Evolutionary conservation across 2,888 invertebrate species (phyloP).

Genomic region (Melieria omissa): DNA sequence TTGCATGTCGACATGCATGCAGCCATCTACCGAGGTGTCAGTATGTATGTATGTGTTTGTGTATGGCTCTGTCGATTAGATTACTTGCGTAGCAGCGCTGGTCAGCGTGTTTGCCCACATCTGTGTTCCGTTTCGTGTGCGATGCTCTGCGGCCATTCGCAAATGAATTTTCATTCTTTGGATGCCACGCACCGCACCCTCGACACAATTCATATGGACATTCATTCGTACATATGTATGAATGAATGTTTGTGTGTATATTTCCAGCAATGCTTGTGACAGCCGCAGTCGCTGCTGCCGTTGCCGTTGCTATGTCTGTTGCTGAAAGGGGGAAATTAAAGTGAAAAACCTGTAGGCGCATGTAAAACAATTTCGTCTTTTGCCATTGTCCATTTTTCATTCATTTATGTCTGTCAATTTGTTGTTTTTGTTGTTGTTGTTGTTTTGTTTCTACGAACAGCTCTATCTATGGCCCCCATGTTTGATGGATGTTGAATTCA

Average conservation of each 20-base stretch:
- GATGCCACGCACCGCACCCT: no score
- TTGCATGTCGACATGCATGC: not conserved
- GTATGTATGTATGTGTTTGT: not conserved
- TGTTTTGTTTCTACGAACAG: no score
- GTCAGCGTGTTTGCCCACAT: not conserved
- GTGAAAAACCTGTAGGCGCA: not conserved
- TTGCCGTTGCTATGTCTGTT: not conserved
- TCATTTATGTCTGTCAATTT: no score
- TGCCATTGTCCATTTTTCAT: no score
- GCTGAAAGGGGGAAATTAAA: constrained; percentile 22
- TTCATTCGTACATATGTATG: constrained; percentile 44
- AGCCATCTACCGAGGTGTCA: not conserved
- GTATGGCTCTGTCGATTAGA: no score
- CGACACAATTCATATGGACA: not conserved
- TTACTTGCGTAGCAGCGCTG: no score
- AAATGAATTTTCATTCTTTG: not conserved
- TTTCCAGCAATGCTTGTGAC: not conserved
- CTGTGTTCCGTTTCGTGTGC: not conserved
- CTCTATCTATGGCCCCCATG: no score
- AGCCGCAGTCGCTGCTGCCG: not conserved
- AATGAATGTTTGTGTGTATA: constrained; percentile 26
- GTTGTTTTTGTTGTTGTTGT: no score
- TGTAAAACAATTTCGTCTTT: no score
- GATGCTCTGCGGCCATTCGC: not conserved
- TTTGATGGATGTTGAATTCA: no score